These are phyloP conservation scores for Nyctalus aviator DNA, from an alignment of 2,797 vertebrate genomes.

Conservation along the genomic window DNA sequence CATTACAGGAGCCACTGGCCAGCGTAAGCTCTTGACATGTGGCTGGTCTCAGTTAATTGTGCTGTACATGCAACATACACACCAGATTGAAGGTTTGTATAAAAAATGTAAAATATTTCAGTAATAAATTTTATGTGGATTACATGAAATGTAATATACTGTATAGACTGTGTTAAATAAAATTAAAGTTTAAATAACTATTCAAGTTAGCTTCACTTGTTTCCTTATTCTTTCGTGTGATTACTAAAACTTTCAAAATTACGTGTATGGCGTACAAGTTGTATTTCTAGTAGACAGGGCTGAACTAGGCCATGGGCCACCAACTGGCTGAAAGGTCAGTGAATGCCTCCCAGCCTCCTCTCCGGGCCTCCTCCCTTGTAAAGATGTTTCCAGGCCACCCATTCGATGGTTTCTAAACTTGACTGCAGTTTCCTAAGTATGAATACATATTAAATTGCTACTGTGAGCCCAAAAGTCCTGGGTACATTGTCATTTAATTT, in stretches of 20 bases:
- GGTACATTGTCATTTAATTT: neutral
- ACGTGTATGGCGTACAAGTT: neutral
- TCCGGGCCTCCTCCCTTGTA: neutral
- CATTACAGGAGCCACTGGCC: neutral
- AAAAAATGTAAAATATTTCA: neutral
- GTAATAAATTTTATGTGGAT: neutral
- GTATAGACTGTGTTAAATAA: neutral
- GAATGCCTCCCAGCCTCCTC: neutral
- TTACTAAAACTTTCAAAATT: neutral
- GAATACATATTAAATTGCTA: slow-evolving; percentile 1
- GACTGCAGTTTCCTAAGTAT: neutral
- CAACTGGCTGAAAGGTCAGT: neutral
- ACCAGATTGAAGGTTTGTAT: neutral
- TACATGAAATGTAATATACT: neutral
- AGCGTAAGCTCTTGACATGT: neutral
- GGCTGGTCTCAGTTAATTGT: neutral
- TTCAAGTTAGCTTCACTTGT: neutral
- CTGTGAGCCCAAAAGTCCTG: neutral
- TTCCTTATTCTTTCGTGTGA: neutral
- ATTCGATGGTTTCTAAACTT: neutral
- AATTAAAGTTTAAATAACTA: neutral
- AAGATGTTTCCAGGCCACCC: neutral
- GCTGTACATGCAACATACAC: neutral
- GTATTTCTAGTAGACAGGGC: neutral
- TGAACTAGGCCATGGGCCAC: neutral